These are phyloP conservation scores for Atta cephalotes DNA, from an alignment of 1,140 invertebrate genomes.

Conservation along the genomic window DNA sequence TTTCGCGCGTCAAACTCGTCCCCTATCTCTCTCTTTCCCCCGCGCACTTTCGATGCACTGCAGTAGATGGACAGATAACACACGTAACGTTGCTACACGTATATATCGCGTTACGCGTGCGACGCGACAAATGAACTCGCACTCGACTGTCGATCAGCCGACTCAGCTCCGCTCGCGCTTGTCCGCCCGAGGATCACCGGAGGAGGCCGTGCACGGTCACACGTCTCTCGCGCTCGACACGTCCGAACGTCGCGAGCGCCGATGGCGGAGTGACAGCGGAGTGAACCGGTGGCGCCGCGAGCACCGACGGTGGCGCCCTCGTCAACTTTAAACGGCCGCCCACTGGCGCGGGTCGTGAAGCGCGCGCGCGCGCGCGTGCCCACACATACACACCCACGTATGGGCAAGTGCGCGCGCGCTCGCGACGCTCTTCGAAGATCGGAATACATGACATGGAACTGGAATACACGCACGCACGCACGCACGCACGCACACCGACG, in stretches of 20 bases:
- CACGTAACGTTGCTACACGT: background rate
- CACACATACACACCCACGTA: background rate
- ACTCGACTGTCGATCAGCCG: too few relatives aligned
- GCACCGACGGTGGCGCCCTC: conserved; percentile 74
- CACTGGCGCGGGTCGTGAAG: background rate
- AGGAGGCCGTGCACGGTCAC: conserved; percentile 59
- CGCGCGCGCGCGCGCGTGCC: conserved; percentile 31
- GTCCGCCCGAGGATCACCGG: conserved; percentile 63
- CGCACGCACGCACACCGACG: conserved; percentile 55
- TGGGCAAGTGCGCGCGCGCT: background rate
- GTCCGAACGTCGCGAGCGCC: conserved; percentile 79
- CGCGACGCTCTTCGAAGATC: conserved; percentile 10
- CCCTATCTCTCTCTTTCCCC: conserved; percentile 14
- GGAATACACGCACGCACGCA: background rate
- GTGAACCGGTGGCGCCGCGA: conserved; percentile 81
- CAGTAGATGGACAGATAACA: conserved; percentile 2
- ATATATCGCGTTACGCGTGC: background rate
- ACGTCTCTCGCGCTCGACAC: conserved; percentile 67
- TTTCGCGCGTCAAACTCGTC: conserved; percentile 4
- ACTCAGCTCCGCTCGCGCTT: conserved; percentile 23
- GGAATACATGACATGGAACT: conserved; percentile 32
- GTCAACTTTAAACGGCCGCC: conserved; percentile 54
- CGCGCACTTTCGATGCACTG: conserved; percentile 13
- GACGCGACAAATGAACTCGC: background rate
- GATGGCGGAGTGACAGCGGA: conserved; percentile 80